Evolutionary conservation across 2,888 invertebrate species (phyloP).

Genomic region (Mylabris sibirica): DNA sequence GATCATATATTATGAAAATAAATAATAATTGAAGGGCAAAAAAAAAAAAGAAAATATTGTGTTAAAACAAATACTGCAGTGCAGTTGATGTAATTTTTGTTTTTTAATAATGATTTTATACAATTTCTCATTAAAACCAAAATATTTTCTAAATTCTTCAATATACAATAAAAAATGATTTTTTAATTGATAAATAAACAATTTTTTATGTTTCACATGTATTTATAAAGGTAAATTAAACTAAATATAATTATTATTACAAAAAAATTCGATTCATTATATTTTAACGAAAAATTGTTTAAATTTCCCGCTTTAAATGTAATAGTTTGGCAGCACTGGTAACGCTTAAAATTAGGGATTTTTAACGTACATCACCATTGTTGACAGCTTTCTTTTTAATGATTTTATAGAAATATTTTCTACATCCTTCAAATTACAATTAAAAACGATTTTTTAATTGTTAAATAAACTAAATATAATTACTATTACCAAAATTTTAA

Average conservation of each 20-base stretch:
- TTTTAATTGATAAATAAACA: too few species aligned
- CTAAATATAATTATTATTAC: conserved; percentile 38
- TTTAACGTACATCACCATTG: background rate
- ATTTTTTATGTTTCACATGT: conserved; percentile 28
- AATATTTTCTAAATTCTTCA: too few species aligned
- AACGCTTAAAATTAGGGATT: conserved; percentile 8
- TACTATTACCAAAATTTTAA: conserved; percentile 24
- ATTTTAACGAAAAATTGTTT: background rate
- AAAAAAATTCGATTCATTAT: background rate
- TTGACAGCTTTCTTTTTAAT: too few species aligned
- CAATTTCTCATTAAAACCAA: background rate
- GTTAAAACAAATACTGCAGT: conserved; percentile 35
- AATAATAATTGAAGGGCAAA: background rate
- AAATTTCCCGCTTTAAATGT: background rate
- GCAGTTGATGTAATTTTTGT: conserved; percentile 32
- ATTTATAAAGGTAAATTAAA: conserved; percentile 39
- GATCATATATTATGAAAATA: background rate
- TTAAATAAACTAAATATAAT: conserved; percentile 37
- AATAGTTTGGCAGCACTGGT: background rate
- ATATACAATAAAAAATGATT: too few species aligned
- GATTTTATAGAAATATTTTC: too few species aligned
- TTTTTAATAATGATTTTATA: conserved; percentile 22
- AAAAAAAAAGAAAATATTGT: conserved; percentile 24
- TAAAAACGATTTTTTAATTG: too few species aligned
- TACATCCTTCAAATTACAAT: too few species aligned